A percentile compares a stretch with the other conserved stretches of the same genome.
Evolutionary conservation across 2,797 vertebrate genomes (phyloP).

Genomic region (Coilia nasus): DNA sequence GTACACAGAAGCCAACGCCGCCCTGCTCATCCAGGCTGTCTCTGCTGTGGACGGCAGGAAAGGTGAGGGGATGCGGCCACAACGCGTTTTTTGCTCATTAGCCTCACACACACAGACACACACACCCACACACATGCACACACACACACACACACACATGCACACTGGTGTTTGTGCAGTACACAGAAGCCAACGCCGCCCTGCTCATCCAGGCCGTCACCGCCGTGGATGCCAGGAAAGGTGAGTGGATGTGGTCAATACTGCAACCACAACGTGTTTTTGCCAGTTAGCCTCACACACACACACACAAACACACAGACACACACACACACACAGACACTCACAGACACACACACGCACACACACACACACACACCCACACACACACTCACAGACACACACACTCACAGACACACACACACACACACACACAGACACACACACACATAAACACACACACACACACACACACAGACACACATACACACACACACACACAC

Average conservation of each 20-base stretch:
- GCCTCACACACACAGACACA: neutral
- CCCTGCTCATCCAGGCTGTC: constrained; percentile 87
- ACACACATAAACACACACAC: too few relatives aligned
- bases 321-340: neutral
- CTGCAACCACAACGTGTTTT: neutral
- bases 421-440: too few relatives aligned
- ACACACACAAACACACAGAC: neutral
- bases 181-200: constrained; percentile 86
- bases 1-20: constrained; percentile 89
- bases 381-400: too few relatives aligned
- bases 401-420: too few relatives aligned
- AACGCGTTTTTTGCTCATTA: neutral
- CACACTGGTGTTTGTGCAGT: constrained; percentile 96
- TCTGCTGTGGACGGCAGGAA: constrained; percentile 82
- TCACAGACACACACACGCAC: neutral
- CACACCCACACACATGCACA: too few relatives aligned
- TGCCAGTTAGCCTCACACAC: neutral
- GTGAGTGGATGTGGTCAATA: constrained; percentile 63
- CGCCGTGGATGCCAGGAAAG: constrained; percentile 83
- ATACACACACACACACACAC: too few relatives aligned
- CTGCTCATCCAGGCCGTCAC: constrained; percentile 88
- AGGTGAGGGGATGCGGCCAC: constrained; percentile 70
- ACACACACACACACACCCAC: too few relatives aligned
- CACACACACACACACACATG: too few relatives aligned
- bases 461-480: too few relatives aligned